phyloP scores from a whole-genome alignment of 2,113 vertebrate species.

The Cromileptes altivelis region DNA sequence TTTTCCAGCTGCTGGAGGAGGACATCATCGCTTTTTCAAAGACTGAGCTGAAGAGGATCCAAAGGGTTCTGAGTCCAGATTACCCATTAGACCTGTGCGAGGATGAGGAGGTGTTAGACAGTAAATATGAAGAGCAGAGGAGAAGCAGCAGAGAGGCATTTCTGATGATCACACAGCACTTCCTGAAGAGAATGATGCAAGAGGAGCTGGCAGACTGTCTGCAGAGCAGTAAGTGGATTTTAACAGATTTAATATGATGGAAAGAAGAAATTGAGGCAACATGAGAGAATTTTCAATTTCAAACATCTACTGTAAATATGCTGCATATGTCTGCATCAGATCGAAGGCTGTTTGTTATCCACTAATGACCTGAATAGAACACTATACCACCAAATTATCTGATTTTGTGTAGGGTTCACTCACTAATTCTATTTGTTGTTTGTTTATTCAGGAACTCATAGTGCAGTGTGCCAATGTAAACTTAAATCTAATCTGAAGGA shows the following conservation, averaged over 20 bases:
- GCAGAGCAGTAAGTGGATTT: background rate
- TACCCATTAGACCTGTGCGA: constrained; percentile 6
- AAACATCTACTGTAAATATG: background rate
- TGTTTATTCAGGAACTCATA: background rate
- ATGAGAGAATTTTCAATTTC: background rate
- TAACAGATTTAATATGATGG: background rate
- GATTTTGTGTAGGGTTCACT: background rate
- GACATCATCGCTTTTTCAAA: constrained; percentile 8
- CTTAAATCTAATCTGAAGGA: constrained; percentile 19
- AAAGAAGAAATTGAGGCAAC: background rate
- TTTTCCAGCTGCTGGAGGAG: constrained; percentile 30
- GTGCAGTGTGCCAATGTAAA: background rate
- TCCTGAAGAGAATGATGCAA: constrained; percentile 18
- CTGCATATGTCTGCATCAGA: background rate
- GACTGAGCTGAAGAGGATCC: constrained; percentile 19
- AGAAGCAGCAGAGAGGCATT: constrained; percentile 38
- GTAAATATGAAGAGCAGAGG: constrained; percentile 23
- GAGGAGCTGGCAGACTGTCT: background rate
- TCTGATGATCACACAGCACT: constrained; percentile 12
- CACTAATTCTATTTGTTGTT: background rate
- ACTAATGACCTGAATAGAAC: background rate
- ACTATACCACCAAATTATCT: background rate
- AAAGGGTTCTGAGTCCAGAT: constrained; percentile 4
- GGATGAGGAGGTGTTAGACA: background rate
- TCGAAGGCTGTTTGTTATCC: background rate